These are phyloP conservation scores for Moxostoma hubbsi DNA, from an alignment of 2,797 vertebrate genomes.

Conservation along the genomic window DNA sequence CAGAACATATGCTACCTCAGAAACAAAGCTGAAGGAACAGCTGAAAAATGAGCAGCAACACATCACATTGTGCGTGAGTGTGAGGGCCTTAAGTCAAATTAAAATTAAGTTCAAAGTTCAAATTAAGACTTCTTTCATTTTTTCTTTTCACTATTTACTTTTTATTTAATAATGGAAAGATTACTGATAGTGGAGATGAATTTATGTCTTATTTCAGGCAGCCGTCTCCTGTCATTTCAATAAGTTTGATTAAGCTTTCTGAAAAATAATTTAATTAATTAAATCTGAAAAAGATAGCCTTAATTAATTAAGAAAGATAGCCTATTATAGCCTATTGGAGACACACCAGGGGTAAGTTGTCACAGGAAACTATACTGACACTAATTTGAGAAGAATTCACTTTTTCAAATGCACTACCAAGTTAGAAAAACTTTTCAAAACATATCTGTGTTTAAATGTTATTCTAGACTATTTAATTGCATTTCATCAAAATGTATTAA, in stretches of 20 bases:
- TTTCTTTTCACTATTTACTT: background rate
- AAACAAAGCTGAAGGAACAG: slow-evolving; percentile 20
- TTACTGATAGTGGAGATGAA: background rate
- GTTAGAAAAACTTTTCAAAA: too few relatives aligned
- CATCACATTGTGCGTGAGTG: background rate
- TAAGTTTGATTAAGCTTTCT: background rate
- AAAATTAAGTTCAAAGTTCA: slow-evolving; percentile 6
- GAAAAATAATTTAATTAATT: too few relatives aligned
- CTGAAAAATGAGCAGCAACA: slow-evolving; percentile 28
- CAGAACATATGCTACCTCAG: slow-evolving; percentile 45
- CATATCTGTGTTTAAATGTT: too few relatives aligned
- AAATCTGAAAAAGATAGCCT: too few relatives aligned
- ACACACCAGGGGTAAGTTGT: too few relatives aligned
- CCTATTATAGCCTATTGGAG: too few relatives aligned
- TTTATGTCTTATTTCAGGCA: background rate
- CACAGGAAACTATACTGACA: too few relatives aligned
- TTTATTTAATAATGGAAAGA: background rate
- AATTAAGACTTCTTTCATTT: background rate
- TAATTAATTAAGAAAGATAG: too few relatives aligned
- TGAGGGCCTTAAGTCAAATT: background rate
- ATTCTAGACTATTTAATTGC: too few relatives aligned
- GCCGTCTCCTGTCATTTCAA: background rate
- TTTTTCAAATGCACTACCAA: too few relatives aligned
- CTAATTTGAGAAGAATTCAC: too few relatives aligned
- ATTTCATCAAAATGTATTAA: too few relatives aligned